phyloP scores from a whole-genome alignment of 2,113 vertebrate genomes.

The Gracilinanus agilis region DNA sequence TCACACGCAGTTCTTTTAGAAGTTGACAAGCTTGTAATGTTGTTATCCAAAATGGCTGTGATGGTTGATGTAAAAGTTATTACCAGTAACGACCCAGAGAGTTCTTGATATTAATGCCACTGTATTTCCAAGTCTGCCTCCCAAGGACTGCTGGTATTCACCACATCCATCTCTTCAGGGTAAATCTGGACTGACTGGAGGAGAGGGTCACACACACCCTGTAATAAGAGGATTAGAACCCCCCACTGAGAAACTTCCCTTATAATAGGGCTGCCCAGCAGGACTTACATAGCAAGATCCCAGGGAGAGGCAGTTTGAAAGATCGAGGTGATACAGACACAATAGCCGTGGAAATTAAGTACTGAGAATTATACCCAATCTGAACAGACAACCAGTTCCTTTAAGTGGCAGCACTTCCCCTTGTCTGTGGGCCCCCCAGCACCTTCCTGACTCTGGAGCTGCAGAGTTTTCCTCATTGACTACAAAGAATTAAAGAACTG shows the following conservation, averaged over 20 bases:
- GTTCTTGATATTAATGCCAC: not conserved
- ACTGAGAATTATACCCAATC: not conserved
- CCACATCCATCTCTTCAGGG: not conserved
- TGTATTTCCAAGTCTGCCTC: not conserved
- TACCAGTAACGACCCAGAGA: not conserved
- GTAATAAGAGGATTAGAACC: conserved; percentile 54
- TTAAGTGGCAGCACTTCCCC: not conserved
- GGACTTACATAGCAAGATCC: conserved; percentile 10
- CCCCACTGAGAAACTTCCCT: not conserved
- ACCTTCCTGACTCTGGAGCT: not conserved
- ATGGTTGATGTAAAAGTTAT: not conserved
- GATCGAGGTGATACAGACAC: not conserved
- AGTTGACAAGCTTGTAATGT: not conserved
- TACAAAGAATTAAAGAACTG: not conserved
- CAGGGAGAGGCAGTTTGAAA: not conserved
- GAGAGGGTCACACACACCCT: not conserved
- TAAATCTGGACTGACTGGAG: conserved; percentile 30
- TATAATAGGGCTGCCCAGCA: not conserved
- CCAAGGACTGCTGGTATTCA: not conserved
- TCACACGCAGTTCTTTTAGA: not conserved
- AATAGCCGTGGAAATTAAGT: not conserved
- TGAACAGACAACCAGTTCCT: not conserved
- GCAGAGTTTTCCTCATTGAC: not conserved
- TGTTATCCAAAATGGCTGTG: not conserved
- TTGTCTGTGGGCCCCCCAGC: not conserved